These are phyloP conservation scores for Pangasius larnaudii DNA, from an alignment of 2,797 vertebrate species.

Conservation along the genomic window DNA sequence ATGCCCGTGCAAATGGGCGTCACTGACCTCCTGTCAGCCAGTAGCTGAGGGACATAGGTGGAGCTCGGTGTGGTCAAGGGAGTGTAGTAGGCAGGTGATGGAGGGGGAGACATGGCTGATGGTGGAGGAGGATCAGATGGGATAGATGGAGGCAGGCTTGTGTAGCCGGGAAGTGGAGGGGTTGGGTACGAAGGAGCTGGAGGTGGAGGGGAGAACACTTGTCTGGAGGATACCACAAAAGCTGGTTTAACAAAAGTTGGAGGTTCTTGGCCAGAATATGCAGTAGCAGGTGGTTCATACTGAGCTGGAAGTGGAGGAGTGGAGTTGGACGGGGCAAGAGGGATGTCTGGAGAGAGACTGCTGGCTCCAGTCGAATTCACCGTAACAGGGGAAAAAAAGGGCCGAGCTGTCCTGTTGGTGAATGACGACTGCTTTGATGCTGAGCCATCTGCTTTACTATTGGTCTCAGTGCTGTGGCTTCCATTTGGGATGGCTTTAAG, in stretches of 20 bases:
- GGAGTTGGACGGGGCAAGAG: slow-evolving; percentile 81
- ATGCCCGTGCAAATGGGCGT: slow-evolving; percentile 83
- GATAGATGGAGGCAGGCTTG: slow-evolving; percentile 65
- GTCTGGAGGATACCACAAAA: slow-evolving; percentile 29
- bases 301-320: slow-evolving; percentile 72
- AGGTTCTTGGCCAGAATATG: slow-evolving; percentile 15
- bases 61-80: slow-evolving; percentile 72
- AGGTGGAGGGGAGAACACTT: slow-evolving; percentile 70
- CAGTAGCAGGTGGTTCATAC: slow-evolving; percentile 2
- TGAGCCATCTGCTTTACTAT: slow-evolving; percentile 67
- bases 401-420: slow-evolving; percentile 90
- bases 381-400: slow-evolving; percentile 82
- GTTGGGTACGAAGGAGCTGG: slow-evolving; percentile 71
- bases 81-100: slow-evolving; percentile 55
- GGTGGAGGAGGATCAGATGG: slow-evolving; percentile 64
- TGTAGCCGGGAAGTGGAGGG: slow-evolving; percentile 73
- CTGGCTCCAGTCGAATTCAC: slow-evolving; percentile 61
- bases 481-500: slow-evolving; percentile 70
- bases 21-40: slow-evolving; percentile 60
- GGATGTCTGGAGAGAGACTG: slow-evolving; percentile 70
- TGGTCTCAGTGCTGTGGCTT: slow-evolving; percentile 69
- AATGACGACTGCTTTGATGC: slow-evolving; percentile 74
- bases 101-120: slow-evolving; percentile 57
- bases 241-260: slow-evolving; percentile 10
- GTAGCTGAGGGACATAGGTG: slow-evolving; percentile 67